Conservation (phyloP, 1,140 invertebrate species). For the Drosophila triauraria region DNA sequence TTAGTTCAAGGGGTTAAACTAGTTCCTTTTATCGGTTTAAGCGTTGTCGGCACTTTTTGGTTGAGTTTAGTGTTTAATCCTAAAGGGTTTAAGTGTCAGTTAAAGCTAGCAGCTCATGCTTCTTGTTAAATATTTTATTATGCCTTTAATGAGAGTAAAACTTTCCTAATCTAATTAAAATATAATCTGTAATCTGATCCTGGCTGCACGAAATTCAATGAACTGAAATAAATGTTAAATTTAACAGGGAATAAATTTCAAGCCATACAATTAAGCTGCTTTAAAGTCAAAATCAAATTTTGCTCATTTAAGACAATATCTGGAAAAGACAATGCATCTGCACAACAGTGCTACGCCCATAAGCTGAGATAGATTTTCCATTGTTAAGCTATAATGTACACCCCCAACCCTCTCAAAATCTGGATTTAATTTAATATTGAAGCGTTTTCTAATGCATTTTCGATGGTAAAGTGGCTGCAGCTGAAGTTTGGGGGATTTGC, state of each 20-base stretch:
- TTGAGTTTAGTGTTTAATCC: too few relatives aligned
- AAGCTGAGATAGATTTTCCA: background rate
- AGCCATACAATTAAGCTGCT: background rate
- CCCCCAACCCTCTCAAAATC: constrained; percentile 2
- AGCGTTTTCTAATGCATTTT: constrained; percentile 48
- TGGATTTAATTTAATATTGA: constrained; percentile 51
- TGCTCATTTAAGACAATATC: background rate
- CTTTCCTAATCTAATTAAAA: background rate
- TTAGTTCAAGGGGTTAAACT: background rate
- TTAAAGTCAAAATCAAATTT: background rate
- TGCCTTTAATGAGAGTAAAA: too few relatives aligned
- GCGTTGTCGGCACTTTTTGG: constrained; percentile 9
- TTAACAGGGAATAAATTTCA: background rate
- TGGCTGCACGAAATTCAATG: background rate
- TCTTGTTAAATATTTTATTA: too few relatives aligned
- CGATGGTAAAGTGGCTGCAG: constrained; percentile 35
- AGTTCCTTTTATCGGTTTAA: background rate
- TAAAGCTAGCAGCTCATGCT: too few relatives aligned
- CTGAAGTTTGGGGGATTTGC: constrained; percentile 60
- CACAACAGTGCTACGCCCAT: background rate
- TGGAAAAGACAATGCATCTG: background rate
- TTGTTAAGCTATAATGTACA: constrained; percentile 4
- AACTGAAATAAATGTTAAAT: too few relatives aligned
- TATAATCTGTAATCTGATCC: background rate
- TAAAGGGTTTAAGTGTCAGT: background rate